Percentiles rank a stretch among this genome's conserved stretches.
These are phyloP conservation scores for Loripinus fragilis DNA, from an alignment of 2,888 invertebrate genomes.

Conservation along the genomic window DNA sequence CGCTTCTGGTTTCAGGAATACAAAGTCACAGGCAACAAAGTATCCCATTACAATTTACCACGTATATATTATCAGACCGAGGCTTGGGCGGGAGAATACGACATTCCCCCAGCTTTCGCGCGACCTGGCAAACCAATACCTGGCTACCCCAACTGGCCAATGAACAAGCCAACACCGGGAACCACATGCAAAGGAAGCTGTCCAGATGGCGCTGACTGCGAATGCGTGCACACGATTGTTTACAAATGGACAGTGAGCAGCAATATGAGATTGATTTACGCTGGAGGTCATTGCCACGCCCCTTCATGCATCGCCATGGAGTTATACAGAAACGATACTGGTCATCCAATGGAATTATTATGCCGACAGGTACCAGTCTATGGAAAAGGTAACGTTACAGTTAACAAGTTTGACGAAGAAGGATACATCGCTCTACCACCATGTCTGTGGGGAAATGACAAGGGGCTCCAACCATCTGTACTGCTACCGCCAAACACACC, in stretches of 20 bases:
- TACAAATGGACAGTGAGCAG: slow-evolving; percentile 47
- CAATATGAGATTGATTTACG: slow-evolving; percentile 54
- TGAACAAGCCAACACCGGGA: slow-evolving; percentile 49
- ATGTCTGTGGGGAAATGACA: slow-evolving; percentile 54
- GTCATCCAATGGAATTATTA: slow-evolving; percentile 51
- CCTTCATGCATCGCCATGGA: slow-evolving; percentile 54
- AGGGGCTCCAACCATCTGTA: slow-evolving; percentile 50
- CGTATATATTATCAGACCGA: slow-evolving; percentile 59
- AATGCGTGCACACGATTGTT: slow-evolving; percentile 48
- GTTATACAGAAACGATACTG: slow-evolving; percentile 48
- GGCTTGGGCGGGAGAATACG: slow-evolving; percentile 59
- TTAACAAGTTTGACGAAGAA: slow-evolving; percentile 48
- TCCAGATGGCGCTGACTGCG: slow-evolving; percentile 51
- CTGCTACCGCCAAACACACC: slow-evolving; percentile 52
- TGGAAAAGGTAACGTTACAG: slow-evolving; percentile 43
- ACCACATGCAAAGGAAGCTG: slow-evolving; percentile 55
- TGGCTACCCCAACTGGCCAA: slow-evolving; percentile 55
- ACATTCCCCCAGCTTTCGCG: slow-evolving; percentile 56
- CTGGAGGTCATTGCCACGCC: slow-evolving; percentile 57
- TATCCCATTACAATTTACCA: slow-evolving; percentile 47
- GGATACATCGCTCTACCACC: slow-evolving; percentile 55
- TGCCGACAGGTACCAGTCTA: slow-evolving; percentile 52
- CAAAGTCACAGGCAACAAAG: slow-evolving; percentile 33
- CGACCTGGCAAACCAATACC: slow-evolving; percentile 44
- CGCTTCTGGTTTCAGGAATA: slow-evolving; percentile 59